Conservation (phyloP, 2,888 invertebrate genomes). For the Erebia epiphron region DNA sequence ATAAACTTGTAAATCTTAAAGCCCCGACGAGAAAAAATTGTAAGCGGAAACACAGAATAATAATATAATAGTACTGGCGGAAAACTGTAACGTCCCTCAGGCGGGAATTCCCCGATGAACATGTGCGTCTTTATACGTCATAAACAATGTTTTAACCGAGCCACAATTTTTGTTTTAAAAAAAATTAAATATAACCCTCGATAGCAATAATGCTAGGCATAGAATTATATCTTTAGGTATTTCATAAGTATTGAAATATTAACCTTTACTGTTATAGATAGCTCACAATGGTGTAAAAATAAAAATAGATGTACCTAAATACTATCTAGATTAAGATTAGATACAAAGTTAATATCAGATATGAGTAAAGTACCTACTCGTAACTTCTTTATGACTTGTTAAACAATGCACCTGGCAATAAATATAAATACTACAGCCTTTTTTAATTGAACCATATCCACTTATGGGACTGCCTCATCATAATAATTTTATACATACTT, state of each 20-base stretch:
- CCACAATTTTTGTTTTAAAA: too few relatives aligned
- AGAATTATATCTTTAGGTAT: background rate
- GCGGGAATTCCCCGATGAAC: slow-evolving; percentile 9
- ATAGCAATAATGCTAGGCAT: too few relatives aligned
- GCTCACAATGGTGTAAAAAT: background rate
- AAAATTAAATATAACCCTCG: too few relatives aligned
- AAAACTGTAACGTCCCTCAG: slow-evolving; percentile 11
- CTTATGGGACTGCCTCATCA: too few relatives aligned
- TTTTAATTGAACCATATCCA: too few relatives aligned
- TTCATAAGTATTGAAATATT: background rate
- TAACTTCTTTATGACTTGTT: too few relatives aligned
- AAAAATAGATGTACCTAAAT: background rate
- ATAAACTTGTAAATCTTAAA: background rate
- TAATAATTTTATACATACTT: too few relatives aligned
- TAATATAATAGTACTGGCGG: too few relatives aligned
- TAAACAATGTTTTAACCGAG: background rate
- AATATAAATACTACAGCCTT: too few relatives aligned
- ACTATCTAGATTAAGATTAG: background rate
- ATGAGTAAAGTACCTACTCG: too few relatives aligned
- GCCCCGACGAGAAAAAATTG: background rate
- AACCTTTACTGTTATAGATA: background rate
- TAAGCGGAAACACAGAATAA: too few relatives aligned
- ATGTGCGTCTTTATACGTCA: background rate
- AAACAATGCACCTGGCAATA: too few relatives aligned
- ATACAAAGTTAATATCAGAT: background rate